A percentile compares a stretch with the other conserved stretches of the same genome.
Conservation (phyloP, 2,888 invertebrate species). For the Erebia epiphron region DNA sequence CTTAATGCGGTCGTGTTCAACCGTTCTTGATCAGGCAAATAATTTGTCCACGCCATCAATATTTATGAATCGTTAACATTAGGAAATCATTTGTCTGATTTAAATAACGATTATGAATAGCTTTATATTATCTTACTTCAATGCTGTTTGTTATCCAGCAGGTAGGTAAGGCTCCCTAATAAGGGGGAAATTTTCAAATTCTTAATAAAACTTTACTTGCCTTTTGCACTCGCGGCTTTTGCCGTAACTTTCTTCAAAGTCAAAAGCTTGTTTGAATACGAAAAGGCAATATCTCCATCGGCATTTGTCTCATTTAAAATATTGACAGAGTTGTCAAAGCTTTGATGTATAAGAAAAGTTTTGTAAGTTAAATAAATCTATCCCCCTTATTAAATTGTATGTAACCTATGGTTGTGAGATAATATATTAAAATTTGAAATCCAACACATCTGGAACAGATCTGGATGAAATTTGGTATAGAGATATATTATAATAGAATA, state of each 20-base stretch:
- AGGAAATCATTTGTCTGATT: slow-evolving; percentile 37
- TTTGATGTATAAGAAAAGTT: slow-evolving; percentile 5
- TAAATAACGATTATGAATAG: slow-evolving; percentile 9
- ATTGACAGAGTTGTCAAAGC: slow-evolving; percentile 13
- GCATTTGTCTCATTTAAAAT: slow-evolving; percentile 9
- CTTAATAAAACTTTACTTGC: neutral
- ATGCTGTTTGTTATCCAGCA: no score
- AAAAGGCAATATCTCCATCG: slow-evolving; percentile 11
- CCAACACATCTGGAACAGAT: no score
- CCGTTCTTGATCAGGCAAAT: slow-evolving; percentile 68
- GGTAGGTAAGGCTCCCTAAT: no score
- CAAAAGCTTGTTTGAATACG: neutral
- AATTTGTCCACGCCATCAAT: slow-evolving; percentile 51
- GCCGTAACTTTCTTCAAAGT: neutral
- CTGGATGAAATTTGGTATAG: no score
- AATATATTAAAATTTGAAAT: no score
- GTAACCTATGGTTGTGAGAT: neutral
- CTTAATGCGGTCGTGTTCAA: slow-evolving; percentile 57
- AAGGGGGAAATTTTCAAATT: neutral
- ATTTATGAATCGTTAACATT: slow-evolving; percentile 41
- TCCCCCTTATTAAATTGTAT: neutral
- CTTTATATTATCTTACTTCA: neutral
- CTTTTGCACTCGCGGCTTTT: neutral
- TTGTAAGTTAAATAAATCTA: neutral
- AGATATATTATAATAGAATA: no score